Evolutionary conservation across 2,888 invertebrate genomes (phyloP).

Genomic region (Artemia sinica): DNA sequence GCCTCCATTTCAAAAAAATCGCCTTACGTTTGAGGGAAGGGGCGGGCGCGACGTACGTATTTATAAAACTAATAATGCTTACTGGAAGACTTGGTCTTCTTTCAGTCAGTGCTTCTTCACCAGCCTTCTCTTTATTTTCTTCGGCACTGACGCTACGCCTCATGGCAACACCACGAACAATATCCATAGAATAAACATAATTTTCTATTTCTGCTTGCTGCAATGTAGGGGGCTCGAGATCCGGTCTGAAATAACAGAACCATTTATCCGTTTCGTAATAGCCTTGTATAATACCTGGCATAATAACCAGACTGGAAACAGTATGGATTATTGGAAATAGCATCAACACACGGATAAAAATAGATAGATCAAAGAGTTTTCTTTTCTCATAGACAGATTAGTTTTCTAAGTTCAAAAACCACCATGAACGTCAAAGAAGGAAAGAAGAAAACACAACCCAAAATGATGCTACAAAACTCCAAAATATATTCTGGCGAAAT

Average conservation of each 20-base stretch:
- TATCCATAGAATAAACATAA: conserved; percentile 58
- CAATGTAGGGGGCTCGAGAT: conserved; percentile 56
- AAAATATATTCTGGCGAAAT: no score
- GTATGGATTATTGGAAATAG: background rate
- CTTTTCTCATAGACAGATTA: background rate
- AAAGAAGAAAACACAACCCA: no score
- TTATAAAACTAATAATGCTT: conserved; percentile 19
- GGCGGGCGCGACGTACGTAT: background rate
- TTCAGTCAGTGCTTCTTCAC: conserved; percentile 24
- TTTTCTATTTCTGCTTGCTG: conserved; percentile 76
- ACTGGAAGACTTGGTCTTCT: conserved; percentile 27
- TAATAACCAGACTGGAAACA: conserved; percentile 3
- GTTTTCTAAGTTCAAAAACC: no score
- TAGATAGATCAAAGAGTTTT: background rate
- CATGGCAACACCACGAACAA: conserved; percentile 57
- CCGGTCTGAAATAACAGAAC: conserved; percentile 39
- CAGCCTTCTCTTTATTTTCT: conserved; percentile 24
- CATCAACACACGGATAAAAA: background rate
- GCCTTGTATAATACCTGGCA: background rate
- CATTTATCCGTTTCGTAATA: conserved; percentile 29
- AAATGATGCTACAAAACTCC: no score
- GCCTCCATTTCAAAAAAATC: background rate
- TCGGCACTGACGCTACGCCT: conserved; percentile 31
- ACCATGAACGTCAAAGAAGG: no score
- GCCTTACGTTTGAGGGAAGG: background rate